Evolutionary conservation across 1,140 invertebrate species (phyloP).

Genomic region (Drosophila kohkoa): DNA sequence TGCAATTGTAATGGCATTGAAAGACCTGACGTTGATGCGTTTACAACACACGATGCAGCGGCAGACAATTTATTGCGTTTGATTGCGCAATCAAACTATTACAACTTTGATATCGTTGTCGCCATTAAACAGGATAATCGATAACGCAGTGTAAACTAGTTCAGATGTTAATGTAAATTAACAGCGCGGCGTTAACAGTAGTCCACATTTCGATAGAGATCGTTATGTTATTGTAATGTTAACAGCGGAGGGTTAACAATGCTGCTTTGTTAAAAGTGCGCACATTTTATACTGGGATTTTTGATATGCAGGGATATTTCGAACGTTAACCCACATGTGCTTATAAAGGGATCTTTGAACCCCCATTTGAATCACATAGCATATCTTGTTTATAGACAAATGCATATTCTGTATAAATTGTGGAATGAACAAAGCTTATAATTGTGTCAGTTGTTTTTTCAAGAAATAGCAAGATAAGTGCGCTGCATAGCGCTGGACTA

Average conservation of each 20-base stretch:
- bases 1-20: slow-evolving; percentile 77
- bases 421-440: not conserved
- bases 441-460: slow-evolving; percentile 2
- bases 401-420: not conserved
- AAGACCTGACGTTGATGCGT: slow-evolving; percentile 41
- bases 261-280: not conserved
- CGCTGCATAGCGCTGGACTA: not conserved
- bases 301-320: not conserved
- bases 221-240: not conserved
- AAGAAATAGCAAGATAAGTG: not conserved
- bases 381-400: slow-evolving; percentile 4
- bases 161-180: too few species aligned
- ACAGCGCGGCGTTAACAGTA: too few species aligned
- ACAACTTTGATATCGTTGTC: not conserved
- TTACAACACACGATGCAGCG: not conserved
- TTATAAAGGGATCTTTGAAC: not conserved
- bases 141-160: too few species aligned
- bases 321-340: not conserved
- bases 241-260: not conserved
- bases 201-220: not conserved
- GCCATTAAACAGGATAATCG: not conserved
- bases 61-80: slow-evolving; percentile 10
- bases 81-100: slow-evolving; percentile 58
- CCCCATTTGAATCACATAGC: not conserved
- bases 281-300: not conserved